phyloP scores from a whole-genome alignment of 2,888 invertebrate species.

The Macaria liturata region DNA sequence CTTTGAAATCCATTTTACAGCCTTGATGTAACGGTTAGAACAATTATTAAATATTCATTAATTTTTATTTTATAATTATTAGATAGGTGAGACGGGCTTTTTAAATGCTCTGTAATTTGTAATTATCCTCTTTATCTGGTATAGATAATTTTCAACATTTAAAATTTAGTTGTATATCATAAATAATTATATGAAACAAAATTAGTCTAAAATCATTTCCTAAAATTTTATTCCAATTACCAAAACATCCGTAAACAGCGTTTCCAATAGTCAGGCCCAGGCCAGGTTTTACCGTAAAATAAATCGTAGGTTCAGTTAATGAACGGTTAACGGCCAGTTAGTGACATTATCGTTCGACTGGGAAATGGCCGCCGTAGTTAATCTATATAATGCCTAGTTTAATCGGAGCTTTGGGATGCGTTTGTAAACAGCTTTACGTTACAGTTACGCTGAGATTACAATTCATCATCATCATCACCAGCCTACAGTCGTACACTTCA shows the following conservation, averaged over 20 bases:
- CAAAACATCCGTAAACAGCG: constrained; percentile 1
- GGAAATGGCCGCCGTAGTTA: constrained; percentile 16
- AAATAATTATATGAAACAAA: too few relatives aligned
- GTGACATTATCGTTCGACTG: constrained; percentile 23
- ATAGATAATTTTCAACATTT: not conserved
- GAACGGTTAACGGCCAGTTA: constrained; percentile 20
- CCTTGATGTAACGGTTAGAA: too few relatives aligned
- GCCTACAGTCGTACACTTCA: too few relatives aligned
- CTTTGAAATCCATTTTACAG: too few relatives aligned
- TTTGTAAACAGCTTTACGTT: constrained; percentile 13
- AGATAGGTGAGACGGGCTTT: too few relatives aligned
- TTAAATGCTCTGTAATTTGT: too few relatives aligned
- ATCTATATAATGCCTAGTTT: constrained; percentile 26
- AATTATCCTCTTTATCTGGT: not conserved
- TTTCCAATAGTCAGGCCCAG: constrained; percentile 9
- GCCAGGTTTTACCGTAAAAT: constrained; percentile 2
- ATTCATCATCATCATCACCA: too few relatives aligned
- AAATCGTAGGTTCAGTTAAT: constrained; percentile 16
- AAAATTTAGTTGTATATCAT: too few relatives aligned
- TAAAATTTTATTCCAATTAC: not conserved
- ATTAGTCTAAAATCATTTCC: too few relatives aligned
- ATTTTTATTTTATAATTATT: too few relatives aligned
- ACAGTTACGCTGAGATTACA: constrained; percentile 5
- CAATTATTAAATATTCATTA: too few relatives aligned
- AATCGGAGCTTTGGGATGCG: constrained; percentile 17